Evolutionary conservation across 2,113 vertebrate genomes (phyloP).

Genomic region (Silurus glanis): DNA sequence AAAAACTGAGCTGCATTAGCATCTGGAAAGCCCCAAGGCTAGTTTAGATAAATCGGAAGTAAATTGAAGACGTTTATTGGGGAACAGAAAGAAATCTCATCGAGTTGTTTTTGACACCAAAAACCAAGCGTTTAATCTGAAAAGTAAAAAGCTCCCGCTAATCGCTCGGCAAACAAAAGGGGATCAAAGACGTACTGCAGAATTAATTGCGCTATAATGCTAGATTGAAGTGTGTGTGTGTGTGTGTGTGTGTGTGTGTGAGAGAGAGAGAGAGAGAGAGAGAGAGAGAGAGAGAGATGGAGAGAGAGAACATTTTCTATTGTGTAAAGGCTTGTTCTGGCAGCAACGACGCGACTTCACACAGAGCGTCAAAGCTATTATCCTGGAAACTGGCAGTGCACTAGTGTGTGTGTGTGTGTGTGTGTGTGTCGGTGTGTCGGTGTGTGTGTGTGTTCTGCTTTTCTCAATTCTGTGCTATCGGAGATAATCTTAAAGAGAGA

Average conservation of each 20-base stretch:
- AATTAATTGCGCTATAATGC: constrained; percentile 39
- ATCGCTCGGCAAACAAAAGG: constrained; percentile 36
- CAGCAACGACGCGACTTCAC: constrained; percentile 38
- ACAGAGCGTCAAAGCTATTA: constrained; percentile 39
- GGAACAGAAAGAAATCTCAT: background rate
- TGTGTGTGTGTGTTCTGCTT: constrained; percentile 19
- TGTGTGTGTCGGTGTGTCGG: background rate
- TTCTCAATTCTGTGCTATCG: constrained; percentile 1
- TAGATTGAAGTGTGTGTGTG: constrained; percentile 28
- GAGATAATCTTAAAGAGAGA: constrained; percentile 23
- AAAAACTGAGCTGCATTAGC: background rate
- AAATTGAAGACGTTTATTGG: background rate
- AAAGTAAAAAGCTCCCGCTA: background rate
- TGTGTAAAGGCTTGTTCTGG: constrained; percentile 46
- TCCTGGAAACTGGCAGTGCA: constrained; percentile 36
- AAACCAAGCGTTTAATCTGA: background rate
- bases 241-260: constrained; percentile 26
- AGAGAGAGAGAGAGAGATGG: background rate
- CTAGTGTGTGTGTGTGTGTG: constrained; percentile 29
- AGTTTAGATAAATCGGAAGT: background rate
- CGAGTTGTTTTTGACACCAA: background rate
- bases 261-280: background rate
- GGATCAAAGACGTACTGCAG: constrained; percentile 34
- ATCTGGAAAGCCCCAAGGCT: background rate
- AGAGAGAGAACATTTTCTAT: constrained; percentile 18